Evolutionary conservation across 2,113 vertebrate genomes (phyloP).

Genomic region (Odocoileus virginianus): DNA sequence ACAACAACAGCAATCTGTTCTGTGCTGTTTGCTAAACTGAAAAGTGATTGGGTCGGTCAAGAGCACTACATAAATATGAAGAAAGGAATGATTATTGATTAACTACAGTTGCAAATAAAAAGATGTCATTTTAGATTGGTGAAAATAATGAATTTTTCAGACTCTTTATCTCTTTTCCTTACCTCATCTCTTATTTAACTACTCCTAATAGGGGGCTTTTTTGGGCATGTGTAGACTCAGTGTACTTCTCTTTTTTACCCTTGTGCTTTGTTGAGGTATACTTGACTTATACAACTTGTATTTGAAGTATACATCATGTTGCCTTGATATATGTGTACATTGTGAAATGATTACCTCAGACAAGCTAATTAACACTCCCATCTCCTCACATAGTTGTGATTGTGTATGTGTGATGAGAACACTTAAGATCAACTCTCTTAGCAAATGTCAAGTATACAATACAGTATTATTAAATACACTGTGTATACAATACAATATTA

Average conservation of each 20-base stretch:
- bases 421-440: background rate
- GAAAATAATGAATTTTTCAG: background rate
- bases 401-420: background rate
- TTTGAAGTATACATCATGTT: background rate
- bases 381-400: background rate
- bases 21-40: background rate
- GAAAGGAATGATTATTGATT: background rate
- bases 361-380: background rate
- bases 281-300: background rate
- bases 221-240: background rate
- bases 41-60: background rate
- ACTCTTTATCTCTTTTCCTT: background rate
- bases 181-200: background rate
- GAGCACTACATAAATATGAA: background rate
- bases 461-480: background rate
- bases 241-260: background rate
- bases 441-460: background rate
- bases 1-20: background rate
- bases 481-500: background rate
- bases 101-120: background rate
- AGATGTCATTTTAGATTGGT: background rate
- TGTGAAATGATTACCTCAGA: background rate
- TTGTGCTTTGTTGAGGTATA: background rate
- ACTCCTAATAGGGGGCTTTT: background rate
- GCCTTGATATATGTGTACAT: background rate